Evolutionary conservation across 2,113 vertebrate species (phyloP), one percentile per base, ranked within the genome.

Genomic region (Crotalus horridus): DNA sequence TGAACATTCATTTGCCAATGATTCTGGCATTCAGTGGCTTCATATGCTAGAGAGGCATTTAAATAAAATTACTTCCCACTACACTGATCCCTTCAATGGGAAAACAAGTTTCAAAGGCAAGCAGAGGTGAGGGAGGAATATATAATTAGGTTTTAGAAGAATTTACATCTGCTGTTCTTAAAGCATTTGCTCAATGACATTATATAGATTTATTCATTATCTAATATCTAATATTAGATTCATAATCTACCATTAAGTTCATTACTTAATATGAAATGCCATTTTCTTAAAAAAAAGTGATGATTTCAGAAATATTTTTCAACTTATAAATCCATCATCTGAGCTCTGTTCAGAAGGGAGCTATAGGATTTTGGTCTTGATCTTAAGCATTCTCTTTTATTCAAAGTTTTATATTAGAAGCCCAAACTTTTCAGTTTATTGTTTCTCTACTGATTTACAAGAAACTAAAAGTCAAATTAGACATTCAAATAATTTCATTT

Each of bases 391-490:
- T 93, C 53, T n/a, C 87, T 2, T 85, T 90, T 54, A 81, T 91
- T 89, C 51, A 53, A 89, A 94, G 90, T 43, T 87, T 74, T 29
- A 74, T 88, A 92, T 1, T 88, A 90, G 55, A 93, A 92, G 88
- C 2, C 46, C 33, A 91, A 46, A 86, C 90, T 96, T 96, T 92
- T 91, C 92, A 29, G 89, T 92, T 91, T 69, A 92, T 89, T 15
- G 10, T 90, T 95, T 93, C 58, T 69, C 93, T 95, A 46, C 56
- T 87, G 61, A 88, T 3, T 91, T 58, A 85, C 58, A 85, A 90
- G 92, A 95, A 95, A 94, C 51, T 10, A 94, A 93, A 94, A 9
- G 56, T 93, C 92, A 94, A 94, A 93, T 92, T 89, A 91, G 95
- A 94, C 6, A 17, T 94, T 88, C 64, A 21, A 91, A 81, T 85